A percentile compares a stretch with the other conserved stretches of the same genome.
These are phyloP conservation scores for Shinisaurus crocodilurus DNA, from an alignment of 2,113 vertebrate genomes.

Conservation along the genomic window DNA sequence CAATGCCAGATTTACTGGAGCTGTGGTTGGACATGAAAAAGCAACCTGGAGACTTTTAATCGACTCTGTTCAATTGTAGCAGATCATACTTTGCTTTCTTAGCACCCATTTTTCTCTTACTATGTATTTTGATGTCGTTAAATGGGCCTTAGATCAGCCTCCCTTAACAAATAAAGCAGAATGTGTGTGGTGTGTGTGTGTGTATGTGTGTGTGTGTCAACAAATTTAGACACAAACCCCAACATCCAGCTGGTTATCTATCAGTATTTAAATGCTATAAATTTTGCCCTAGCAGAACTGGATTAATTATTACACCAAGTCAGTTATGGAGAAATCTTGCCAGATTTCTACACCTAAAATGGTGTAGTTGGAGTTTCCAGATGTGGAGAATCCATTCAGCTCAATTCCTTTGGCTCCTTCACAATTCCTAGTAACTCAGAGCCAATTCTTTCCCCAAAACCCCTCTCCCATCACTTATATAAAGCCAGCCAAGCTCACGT, in stretches of 20 bases:
- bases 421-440: neutral
- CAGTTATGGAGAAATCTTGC: neutral
- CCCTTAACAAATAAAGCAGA: neutral
- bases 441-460: neutral
- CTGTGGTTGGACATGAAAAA: conserved; percentile 33
- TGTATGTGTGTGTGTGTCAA: neutral
- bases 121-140: neutral
- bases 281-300: neutral
- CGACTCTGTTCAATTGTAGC: neutral
- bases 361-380: neutral
- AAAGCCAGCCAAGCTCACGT: neutral
- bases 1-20: rapidly evolving
- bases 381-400: neutral
- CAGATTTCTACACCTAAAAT: neutral
- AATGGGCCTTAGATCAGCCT: neutral
- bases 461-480: neutral
- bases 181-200: neutral
- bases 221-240: neutral
- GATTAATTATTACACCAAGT: neutral
- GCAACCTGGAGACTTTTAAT: neutral
- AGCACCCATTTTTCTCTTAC: neutral
- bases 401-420: neutral
- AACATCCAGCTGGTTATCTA: too few relatives aligned
- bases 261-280: neutral
- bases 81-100: neutral